Conservation (phyloP, 2,888 invertebrate genomes). For the Tenodera sinensis region DNA sequence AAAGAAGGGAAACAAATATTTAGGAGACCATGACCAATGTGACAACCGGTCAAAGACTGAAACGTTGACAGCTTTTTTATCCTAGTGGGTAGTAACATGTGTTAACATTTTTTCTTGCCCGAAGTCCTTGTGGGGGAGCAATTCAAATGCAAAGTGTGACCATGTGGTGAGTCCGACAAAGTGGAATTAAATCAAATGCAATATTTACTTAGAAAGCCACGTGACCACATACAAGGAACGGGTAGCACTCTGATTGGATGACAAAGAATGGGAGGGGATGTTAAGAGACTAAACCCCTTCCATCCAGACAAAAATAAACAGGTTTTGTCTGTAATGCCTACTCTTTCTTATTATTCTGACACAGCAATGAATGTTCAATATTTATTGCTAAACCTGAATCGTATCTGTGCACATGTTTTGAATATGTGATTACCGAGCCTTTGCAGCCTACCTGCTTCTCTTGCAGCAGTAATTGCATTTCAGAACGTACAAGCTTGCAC, state of each 20-base stretch:
- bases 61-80: too few relatives aligned
- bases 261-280: neutral
- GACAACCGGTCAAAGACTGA: too few relatives aligned
- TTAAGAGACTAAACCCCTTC: neutral
- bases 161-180: neutral
- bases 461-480: neutral
- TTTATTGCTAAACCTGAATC: neutral
- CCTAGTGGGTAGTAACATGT: neutral
- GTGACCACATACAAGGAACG: neutral
- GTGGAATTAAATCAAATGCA: neutral
- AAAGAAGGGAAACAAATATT: too few relatives aligned
- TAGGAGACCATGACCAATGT: too few relatives aligned
- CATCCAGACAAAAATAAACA: neutral
- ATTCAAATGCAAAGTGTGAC: neutral
- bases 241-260: neutral
- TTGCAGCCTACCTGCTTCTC: neutral
- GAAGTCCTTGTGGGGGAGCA: neutral
- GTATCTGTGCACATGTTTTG: neutral
- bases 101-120: neutral
- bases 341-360: neutral
- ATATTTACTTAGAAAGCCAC: neutral
- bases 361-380: neutral
- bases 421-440: neutral
- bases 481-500: neutral
- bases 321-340: neutral